A percentile compares a stretch with the other conserved stretches of the same genome.
These are phyloP conservation scores for Cyanoramphus novaezelandiae DNA, from an alignment of 2,113 vertebrate species.

Conservation along the genomic window DNA sequence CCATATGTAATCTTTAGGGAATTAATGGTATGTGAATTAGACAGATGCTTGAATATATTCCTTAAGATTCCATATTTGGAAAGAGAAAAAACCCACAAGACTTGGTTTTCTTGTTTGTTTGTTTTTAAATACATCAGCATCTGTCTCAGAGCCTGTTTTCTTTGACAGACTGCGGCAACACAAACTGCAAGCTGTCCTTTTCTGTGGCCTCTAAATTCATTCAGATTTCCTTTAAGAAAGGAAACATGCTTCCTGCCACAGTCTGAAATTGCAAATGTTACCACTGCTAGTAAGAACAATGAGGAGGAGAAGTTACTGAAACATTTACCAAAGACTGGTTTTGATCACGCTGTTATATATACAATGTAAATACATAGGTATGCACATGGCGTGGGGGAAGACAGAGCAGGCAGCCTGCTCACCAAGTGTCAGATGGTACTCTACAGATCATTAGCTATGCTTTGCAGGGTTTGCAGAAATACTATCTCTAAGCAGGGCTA, in stretches of 20 bases:
- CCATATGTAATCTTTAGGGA: background rate
- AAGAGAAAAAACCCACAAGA: background rate
- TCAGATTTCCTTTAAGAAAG: background rate
- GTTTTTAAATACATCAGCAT: background rate
- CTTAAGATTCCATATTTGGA: background rate
- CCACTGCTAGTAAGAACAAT: background rate
- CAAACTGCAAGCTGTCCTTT: background rate
- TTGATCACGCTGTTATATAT: background rate
- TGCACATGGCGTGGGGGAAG: background rate
- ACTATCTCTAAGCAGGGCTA: background rate
- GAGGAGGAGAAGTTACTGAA: background rate
- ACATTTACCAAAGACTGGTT: background rate
- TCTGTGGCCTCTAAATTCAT: background rate
- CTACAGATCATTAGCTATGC: background rate
- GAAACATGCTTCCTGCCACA: background rate
- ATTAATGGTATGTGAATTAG: conserved; percentile 9
- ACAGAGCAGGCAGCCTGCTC: background rate
- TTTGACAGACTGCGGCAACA: background rate
- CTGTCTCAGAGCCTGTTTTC: background rate
- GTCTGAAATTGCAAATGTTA: background rate
- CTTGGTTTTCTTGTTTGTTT: background rate
- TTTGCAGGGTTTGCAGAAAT: conserved; percentile 13
- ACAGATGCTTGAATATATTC: conserved; percentile 4
- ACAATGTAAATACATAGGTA: background rate
- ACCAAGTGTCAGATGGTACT: background rate